phyloP scores from a whole-genome alignment of 2,888 invertebrate species.

The Cataglyphis albicans region DNA sequence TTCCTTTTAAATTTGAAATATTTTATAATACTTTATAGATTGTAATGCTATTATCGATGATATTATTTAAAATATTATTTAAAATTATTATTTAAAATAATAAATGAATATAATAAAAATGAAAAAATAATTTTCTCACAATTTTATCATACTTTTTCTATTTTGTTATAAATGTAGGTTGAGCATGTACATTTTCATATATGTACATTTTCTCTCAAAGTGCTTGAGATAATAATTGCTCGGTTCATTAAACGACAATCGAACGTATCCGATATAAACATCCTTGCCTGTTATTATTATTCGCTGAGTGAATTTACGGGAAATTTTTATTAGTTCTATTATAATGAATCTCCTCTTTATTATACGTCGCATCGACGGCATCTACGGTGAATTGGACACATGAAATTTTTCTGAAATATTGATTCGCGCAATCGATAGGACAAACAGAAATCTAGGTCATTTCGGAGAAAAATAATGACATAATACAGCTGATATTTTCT shows the following conservation, averaged over 20 bases:
- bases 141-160: neutral
- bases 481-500: constrained; percentile 31
- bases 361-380: neutral
- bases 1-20: neutral
- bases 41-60: neutral
- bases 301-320: neutral
- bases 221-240: constrained; percentile 19
- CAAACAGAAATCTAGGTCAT: constrained; percentile 49
- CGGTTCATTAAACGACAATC: constrained; percentile 29
- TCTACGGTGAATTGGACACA: constrained; percentile 22
- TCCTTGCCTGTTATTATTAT: neutral
- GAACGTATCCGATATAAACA: constrained; percentile 9
- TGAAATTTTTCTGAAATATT: constrained; percentile 45
- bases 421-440: constrained; percentile 39
- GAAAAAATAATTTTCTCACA: neutral
- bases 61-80: neutral
- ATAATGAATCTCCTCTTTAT: constrained; percentile 21
- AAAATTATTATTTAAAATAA: neutral
- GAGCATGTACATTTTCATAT: neutral
- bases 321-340: constrained; percentile 38
- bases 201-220: constrained; percentile 3
- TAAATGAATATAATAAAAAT: neutral
- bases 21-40: neutral
- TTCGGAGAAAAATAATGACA: constrained; percentile 46
- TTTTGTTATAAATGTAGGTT: constrained; percentile 17